These are phyloP conservation scores for Anguilla japonica DNA, from an alignment of 2,113 vertebrate genomes.

Conservation along the genomic window DNA sequence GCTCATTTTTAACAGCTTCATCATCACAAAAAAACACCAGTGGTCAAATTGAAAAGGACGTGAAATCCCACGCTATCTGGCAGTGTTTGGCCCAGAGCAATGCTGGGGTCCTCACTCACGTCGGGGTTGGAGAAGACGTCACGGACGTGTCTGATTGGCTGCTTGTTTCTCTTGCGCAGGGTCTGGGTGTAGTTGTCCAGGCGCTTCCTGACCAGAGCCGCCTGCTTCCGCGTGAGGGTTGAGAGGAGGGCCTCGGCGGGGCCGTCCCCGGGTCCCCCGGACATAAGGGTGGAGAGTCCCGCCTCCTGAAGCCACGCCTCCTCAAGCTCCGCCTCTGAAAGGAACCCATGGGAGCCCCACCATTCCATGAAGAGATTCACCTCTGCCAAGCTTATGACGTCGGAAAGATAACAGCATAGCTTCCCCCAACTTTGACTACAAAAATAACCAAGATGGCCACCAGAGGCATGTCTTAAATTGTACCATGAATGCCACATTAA, in stretches of 20 bases:
- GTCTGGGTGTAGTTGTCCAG: conserved; percentile 91
- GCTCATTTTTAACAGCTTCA: neutral
- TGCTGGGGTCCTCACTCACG: neutral
- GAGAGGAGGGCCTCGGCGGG: conserved; percentile 83
- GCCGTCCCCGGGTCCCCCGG: conserved; percentile 69
- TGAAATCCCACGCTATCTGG: no score
- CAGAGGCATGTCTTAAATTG: neutral
- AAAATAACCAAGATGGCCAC: neutral
- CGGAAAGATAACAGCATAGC: no score
- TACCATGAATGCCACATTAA: neutral
- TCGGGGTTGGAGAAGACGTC: conserved; percentile 76
- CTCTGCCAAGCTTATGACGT: neutral
- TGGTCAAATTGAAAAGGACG: neutral
- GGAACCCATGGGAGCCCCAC: neutral
- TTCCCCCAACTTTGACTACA: no score
- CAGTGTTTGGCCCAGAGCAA: neutral
- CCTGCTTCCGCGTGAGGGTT: conserved; percentile 86
- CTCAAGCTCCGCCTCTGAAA: conserved; percentile 84
- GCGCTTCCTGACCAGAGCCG: conserved; percentile 83
- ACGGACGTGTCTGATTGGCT: conserved; percentile 81
- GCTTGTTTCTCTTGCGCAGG: conserved; percentile 81
- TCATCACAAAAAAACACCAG: neutral
- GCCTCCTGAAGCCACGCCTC: conserved; percentile 90
- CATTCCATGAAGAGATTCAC: neutral
- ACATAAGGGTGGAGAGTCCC: conserved; percentile 83